Evolutionary conservation across 2,797 vertebrate species (phyloP).

Genomic region (Lycodopsis pacificus): DNA sequence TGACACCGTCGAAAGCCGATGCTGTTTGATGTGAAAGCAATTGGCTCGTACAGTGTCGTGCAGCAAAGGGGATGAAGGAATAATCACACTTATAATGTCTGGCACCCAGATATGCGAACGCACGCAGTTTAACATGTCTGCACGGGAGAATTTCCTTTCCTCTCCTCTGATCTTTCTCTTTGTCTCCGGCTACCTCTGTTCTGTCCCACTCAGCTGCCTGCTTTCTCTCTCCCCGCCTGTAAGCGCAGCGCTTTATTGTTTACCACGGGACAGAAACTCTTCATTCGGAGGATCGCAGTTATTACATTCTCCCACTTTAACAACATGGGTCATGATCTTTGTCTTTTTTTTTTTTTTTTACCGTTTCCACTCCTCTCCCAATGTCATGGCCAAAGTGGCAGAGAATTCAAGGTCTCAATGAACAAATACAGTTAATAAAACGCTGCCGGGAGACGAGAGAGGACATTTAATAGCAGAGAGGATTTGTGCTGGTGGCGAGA

Average conservation of each 20-base stretch:
- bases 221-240: conserved; percentile 1
- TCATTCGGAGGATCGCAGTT: conserved; percentile 40
- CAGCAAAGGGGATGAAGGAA: conserved; percentile 32
- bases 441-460: conserved; percentile 28
- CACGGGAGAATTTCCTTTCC: conserved; percentile 36
- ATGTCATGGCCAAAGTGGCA: conserved; percentile 41
- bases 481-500: conserved; percentile 61
- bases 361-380: conserved; percentile 11
- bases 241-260: conserved; percentile 37
- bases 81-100: conserved; percentile 52
- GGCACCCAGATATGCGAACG: conserved; percentile 48
- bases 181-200: conserved; percentile 1
- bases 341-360: conserved; percentile 1
- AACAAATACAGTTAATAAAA: conserved; percentile 71
- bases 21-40: conserved; percentile 66
- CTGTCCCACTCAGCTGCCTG: conserved; percentile 23
- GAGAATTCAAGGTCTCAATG: conserved; percentile 53
- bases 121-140: conserved; percentile 38
- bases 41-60: conserved; percentile 37
- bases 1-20: conserved; percentile 53
- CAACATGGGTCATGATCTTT: conserved; percentile 26
- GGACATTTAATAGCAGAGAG: conserved; percentile 55
- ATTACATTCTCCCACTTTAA: conserved; percentile 36
- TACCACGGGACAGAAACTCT: conserved; percentile 40
- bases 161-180: conserved; percentile 36